Conservation (phyloP, 2,113 vertebrate genomes). For the Tinamus guttatus region DNA sequence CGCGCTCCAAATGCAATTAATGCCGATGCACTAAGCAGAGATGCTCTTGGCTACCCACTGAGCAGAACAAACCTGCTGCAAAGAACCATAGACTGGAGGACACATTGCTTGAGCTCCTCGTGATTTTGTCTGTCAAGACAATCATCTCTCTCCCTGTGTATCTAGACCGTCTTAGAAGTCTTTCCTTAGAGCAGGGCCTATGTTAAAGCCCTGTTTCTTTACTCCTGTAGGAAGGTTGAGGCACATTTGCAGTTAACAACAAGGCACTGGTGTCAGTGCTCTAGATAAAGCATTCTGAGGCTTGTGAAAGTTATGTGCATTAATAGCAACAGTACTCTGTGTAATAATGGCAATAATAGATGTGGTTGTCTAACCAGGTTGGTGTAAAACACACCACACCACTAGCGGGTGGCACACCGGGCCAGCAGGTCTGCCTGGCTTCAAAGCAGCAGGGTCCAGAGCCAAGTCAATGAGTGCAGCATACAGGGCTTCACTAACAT, state of each 20-base stretch:
- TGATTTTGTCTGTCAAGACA: background rate
- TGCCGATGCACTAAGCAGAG: background rate
- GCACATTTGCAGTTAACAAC: background rate
- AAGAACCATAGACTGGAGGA: background rate
- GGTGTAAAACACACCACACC: background rate
- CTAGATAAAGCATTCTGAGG: background rate
- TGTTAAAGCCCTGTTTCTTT: background rate
- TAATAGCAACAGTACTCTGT: background rate
- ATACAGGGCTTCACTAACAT: background rate
- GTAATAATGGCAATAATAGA: background rate
- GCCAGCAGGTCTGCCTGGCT: background rate
- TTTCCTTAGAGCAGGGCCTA: background rate
- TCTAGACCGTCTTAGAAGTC: background rate
- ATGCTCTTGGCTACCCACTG: accelerated
- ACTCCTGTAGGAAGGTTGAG: accelerated
- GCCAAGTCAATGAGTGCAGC: background rate
- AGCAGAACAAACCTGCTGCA: background rate
- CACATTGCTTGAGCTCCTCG: background rate
- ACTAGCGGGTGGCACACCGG: accelerated
- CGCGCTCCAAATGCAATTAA: background rate
- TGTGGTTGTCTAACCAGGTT: background rate
- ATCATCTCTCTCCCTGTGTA: background rate
- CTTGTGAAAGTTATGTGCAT: background rate
- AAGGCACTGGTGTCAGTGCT: background rate
- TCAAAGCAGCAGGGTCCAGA: background rate